Conservation (phyloP, 1,140 invertebrate species). For the Tenebrio molitor region DNA sequence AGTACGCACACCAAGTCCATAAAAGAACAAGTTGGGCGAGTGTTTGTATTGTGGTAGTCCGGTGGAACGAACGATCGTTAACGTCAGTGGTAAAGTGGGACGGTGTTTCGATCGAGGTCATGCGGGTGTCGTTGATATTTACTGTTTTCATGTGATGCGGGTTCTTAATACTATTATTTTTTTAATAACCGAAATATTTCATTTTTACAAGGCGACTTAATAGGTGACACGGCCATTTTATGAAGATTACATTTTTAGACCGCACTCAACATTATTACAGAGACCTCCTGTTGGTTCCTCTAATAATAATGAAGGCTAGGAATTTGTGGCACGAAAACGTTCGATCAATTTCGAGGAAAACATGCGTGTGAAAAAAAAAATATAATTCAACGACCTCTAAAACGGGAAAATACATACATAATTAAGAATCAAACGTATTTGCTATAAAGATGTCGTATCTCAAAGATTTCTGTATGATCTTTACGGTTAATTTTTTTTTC, state of each 20-base stretch:
- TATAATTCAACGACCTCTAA: constrained; percentile 20
- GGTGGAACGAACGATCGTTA: constrained; percentile 38
- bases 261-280: too few relatives aligned
- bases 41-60: constrained; percentile 47
- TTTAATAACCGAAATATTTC: constrained; percentile 12
- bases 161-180: constrained; percentile 25
- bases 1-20: not conserved
- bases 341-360: constrained; percentile 22
- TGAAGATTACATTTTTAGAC: constrained; percentile 23
- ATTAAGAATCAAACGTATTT: constrained; percentile 9
- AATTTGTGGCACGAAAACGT: not conserved
- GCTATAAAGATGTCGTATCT: not conserved
- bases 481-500: too few relatives aligned
- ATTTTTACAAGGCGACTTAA: constrained; percentile 3
- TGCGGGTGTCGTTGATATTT: constrained; percentile 39
- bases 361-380: not conserved
- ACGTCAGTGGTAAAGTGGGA: constrained; percentile 21
- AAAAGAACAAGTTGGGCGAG: constrained; percentile 26
- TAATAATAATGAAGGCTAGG: not conserved
- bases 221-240: constrained; percentile 18
- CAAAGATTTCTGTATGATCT: too few relatives aligned
- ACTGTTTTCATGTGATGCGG: constrained; percentile 13
- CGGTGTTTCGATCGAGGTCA: constrained; percentile 37
- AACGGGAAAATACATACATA: not conserved
- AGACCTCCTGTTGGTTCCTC: too few relatives aligned